These are phyloP conservation scores for Platynereis dumerilii DNA, from an alignment of 2,888 invertebrate species.

Conservation along the genomic window DNA sequence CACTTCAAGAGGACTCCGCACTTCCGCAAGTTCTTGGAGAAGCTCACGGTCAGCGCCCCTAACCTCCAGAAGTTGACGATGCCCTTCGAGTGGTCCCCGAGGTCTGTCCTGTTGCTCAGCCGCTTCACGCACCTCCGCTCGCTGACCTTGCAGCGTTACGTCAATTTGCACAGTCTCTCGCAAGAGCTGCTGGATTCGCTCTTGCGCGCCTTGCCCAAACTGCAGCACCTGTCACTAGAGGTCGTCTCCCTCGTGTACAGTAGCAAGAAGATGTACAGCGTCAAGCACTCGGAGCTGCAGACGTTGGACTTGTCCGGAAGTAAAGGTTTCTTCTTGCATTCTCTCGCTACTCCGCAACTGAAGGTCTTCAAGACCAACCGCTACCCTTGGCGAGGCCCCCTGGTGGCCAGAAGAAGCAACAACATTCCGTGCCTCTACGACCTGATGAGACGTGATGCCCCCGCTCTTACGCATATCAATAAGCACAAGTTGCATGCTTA, in stretches of 20 bases:
- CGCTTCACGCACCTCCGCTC: slow-evolving; percentile 3
- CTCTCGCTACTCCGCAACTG: slow-evolving; percentile 5
- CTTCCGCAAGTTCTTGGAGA: slow-evolving; percentile 14
- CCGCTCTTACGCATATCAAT: slow-evolving; percentile 10
- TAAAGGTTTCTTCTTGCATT: slow-evolving; percentile 9
- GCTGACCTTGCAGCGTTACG: slow-evolving; percentile 7
- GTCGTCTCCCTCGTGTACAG: slow-evolving; percentile 6
- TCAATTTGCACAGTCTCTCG: neutral
- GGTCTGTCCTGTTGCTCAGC: slow-evolving; percentile 19
- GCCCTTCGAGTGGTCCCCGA: slow-evolving; percentile 22
- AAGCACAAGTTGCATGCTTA: slow-evolving; percentile 14
- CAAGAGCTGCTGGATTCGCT: slow-evolving; percentile 15
- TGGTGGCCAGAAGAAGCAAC: neutral
- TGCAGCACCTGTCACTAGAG: slow-evolving; percentile 2
- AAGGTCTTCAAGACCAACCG: neutral
- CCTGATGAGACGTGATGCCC: slow-evolving; percentile 14
- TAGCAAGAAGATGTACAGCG: neutral
- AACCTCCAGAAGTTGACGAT: neutral
- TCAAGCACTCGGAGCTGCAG: slow-evolving; percentile 4
- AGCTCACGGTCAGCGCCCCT: slow-evolving; percentile 18
- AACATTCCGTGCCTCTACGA: slow-evolving; percentile 15
- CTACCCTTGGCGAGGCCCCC: neutral
- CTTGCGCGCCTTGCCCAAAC: slow-evolving; percentile 4
- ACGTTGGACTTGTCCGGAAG: slow-evolving; percentile 3
- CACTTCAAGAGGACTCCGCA: slow-evolving; percentile 10